Evolutionary conservation across 2,113 vertebrate genomes (phyloP).

Genomic region (Danio rerio): GRCz12tu NC_133176.1:25255001-25255500

Average conservation of each 20-base stretch:
- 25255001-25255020: not conserved
- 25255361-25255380: not conserved
- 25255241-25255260: constrained; percentile 38
- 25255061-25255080: not conserved
- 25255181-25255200: constrained; percentile 22
- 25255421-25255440: too few species aligned
- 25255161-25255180: not conserved
- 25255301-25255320: constrained; percentile 32
- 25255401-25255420: not conserved
- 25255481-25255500: too few species aligned
- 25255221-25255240: constrained; percentile 32
- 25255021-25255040: not conserved
- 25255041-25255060: not conserved
- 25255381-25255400: not conserved
- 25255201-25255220: constrained; percentile 37
- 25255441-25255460: too few species aligned
- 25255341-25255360: constrained; percentile 22
- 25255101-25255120: constrained; percentile 25
- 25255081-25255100: not conserved
- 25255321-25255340: constrained; percentile 22
- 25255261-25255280: constrained; percentile 21
- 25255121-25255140: constrained; percentile 32
- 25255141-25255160: not conserved
- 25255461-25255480: too few species aligned
- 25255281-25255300: not conserved